A percentile compares a stretch with the other conserved stretches of the same genome.
These are phyloP conservation scores for Cheirogaleus major DNA, from an alignment of 2,797 vertebrate genomes.

Conservation along the genomic window DNA sequence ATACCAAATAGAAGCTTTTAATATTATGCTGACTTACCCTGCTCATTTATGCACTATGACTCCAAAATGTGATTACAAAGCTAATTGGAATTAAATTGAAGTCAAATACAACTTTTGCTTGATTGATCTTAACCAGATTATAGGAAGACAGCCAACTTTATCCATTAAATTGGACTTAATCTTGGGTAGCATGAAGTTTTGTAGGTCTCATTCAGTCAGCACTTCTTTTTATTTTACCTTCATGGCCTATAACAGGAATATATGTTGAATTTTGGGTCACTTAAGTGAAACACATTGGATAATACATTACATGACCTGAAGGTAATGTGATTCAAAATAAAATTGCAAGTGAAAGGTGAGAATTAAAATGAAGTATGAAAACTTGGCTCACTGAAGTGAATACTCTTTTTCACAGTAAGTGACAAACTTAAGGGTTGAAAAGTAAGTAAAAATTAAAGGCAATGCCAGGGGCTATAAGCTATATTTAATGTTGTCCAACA, in stretches of 20 bases:
- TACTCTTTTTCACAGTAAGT: conserved; percentile 12
- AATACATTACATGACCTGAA: conserved; percentile 24
- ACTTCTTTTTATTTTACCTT: conserved; percentile 51
- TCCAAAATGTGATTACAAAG: conserved; percentile 42
- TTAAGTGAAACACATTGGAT: conserved; percentile 44
- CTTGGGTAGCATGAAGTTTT: conserved; percentile 25
- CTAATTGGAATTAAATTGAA: conserved; percentile 59
- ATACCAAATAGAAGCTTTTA: conserved; percentile 23
- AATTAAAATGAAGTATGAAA: conserved; percentile 49
- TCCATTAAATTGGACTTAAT: conserved; percentile 43
- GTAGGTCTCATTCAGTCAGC: background rate
- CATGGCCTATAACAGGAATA: conserved; percentile 17
- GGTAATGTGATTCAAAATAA: conserved; percentile 43
- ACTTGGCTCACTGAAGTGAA: conserved; percentile 14
- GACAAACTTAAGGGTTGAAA: background rate
- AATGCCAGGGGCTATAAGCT: background rate
- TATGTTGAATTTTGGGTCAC: conserved; percentile 4
- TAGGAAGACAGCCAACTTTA: background rate
- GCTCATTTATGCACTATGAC: background rate
- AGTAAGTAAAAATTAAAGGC: background rate
- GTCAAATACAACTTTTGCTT: conserved; percentile 34
- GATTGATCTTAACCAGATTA: conserved; percentile 40
- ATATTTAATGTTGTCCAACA: background rate
- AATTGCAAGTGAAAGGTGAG: conserved; percentile 38
- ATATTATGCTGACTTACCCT: background rate